These are phyloP conservation scores for Melinaea menophilus DNA, from an alignment of 2,888 invertebrate species.

Conservation along the genomic window DNA sequence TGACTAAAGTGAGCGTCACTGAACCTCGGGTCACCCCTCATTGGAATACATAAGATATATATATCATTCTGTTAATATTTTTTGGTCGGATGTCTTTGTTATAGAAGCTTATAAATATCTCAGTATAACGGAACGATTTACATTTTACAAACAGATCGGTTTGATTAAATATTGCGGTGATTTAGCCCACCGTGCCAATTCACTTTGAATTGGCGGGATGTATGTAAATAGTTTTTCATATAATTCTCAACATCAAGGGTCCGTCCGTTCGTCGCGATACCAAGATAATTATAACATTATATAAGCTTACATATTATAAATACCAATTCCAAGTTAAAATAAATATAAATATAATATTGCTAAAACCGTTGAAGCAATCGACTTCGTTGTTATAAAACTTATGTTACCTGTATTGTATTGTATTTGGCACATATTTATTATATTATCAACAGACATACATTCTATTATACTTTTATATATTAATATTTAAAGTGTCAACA, in stretches of 20 bases:
- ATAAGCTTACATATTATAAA: constrained; percentile 27
- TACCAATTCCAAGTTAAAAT: constrained; percentile 45
- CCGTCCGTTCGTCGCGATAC: too few relatives aligned
- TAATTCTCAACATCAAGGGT: too few relatives aligned
- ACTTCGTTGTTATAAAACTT: constrained; percentile 1
- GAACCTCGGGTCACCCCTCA: too few relatives aligned
- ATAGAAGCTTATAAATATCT: constrained; percentile 6
- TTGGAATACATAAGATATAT: too few relatives aligned
- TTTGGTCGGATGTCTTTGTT: neutral
- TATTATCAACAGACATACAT: constrained; percentile 33
- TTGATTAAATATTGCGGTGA: too few relatives aligned
- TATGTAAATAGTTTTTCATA: too few relatives aligned
- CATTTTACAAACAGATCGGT: too few relatives aligned
- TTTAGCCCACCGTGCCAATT: too few relatives aligned
- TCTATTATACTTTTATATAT: constrained; percentile 45
- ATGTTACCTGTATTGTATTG: neutral
- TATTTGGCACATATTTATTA: neutral
- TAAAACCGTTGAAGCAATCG: neutral
- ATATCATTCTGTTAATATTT: neutral
- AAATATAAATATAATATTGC: constrained; percentile 33
- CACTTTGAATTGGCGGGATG: too few relatives aligned
- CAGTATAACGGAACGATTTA: neutral
- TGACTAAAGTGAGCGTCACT: constrained; percentile 6
- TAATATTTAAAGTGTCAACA: constrained; percentile 55
- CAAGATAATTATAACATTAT: constrained; percentile 3